Base-by-base conservation (phyloP, 2,113 vertebrate genomes). In the Pelodiscus sinensis region DNA sequence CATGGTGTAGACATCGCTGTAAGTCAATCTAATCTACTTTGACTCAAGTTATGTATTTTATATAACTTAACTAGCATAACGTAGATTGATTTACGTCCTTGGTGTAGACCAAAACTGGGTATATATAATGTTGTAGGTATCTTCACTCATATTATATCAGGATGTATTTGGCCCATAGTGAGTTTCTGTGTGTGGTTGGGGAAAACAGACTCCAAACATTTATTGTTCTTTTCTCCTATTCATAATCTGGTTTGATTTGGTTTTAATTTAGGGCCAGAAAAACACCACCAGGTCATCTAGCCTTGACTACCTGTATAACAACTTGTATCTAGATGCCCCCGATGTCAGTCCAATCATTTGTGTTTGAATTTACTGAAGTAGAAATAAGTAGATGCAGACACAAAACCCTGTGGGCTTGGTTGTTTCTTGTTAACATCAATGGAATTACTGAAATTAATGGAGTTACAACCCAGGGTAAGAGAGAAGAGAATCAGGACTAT, bases 391-490 rank as follows among this genome's bases (percentile, higher is more conserved):
- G 0, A 1, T 50, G 25, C 10, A 90, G 55, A 35, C 44, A 54
- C 5, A 19, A 85, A 94, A 86, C 3, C 60, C 0, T 1, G 6
- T 22, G 38, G 38, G 16, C 9, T 68, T 79, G 18, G 24, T 78
- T 83, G 55, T 60, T 38, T 89, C 14, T 44, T 24, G 56, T 31
- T 29, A 38, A 29, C 6, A 15, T 29, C 31, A 24, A 19, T 25
- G 27, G 14, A 82, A 92, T 29, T 31, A 75, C 25, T 52, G 19
- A 44, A 77, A n/a, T 38, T 11, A n/a, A 77, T 81, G 58, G 27
- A 71, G 22, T 57, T 82, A 88, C 81, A 57, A 71, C 50, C 85
- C 44, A 85, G 18, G 56, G 4, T 58, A 90, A 90, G 79, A 31
- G 85, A 85, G 14, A 3, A 62, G 91, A 92, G 83, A 92, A 77